Conservation (phyloP, 2,113 vertebrate species). For the Ceyx margarethae region DNA sequence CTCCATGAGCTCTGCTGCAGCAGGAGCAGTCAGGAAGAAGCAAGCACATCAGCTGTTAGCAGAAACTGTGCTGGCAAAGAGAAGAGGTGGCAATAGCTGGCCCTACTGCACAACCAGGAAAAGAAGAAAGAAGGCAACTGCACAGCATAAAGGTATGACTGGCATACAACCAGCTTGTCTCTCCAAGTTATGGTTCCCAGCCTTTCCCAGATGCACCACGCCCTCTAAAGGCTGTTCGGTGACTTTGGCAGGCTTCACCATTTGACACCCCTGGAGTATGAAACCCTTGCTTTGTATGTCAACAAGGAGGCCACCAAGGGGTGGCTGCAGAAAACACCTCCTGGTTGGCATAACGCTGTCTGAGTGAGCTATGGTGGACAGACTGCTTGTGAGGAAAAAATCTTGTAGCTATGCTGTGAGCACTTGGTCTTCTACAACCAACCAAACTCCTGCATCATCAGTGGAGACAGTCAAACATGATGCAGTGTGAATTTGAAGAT, state of each 20-base stretch:
- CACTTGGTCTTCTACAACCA: neutral
- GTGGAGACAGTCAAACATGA: neutral
- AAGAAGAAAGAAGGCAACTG: neutral
- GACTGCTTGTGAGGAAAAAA: neutral
- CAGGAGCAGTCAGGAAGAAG: neutral
- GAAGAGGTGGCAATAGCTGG: neutral
- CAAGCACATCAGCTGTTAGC: neutral
- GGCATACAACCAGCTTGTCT: neutral
- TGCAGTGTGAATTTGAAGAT: neutral
- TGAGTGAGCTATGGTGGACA: neutral
- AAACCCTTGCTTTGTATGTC: neutral
- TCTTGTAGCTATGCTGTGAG: neutral
- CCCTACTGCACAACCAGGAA: accelerated
- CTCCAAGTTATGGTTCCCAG: neutral
- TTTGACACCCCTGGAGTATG: neutral
- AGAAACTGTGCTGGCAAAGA: neutral
- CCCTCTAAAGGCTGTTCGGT: constrained; percentile 8
- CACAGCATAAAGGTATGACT: neutral
- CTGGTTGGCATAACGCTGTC: neutral
- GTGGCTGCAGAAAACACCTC: neutral
- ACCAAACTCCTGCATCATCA: neutral
- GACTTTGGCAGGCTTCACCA: neutral
- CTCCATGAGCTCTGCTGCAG: neutral
- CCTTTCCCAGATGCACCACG: constrained; percentile 16
- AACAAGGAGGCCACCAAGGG: neutral